Evolutionary conservation across 2,797 vertebrate species (phyloP).

Genomic region (Harpagifer antarcticus): DNA sequence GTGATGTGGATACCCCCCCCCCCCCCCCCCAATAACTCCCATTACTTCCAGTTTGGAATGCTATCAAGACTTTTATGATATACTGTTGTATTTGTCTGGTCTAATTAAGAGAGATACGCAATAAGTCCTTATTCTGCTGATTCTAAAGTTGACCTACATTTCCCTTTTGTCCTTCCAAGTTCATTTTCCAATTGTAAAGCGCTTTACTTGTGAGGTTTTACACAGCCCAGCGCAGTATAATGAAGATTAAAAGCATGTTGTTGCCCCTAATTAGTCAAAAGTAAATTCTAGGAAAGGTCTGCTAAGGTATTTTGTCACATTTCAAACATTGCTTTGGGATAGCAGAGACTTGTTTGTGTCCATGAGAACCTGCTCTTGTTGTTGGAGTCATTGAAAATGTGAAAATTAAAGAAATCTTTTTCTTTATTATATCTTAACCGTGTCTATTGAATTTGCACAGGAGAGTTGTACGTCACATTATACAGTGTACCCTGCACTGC

Average conservation of each 20-base stretch:
- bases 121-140: constrained; percentile 2
- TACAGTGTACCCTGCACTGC: not conserved
- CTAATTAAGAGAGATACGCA: constrained; percentile 27
- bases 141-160: constrained; percentile 30
- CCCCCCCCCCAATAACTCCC: constrained; percentile 2
- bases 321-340: constrained; percentile 26
- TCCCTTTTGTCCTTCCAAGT: constrained; percentile 34
- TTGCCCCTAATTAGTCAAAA: constrained; percentile 55
- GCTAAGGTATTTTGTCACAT: constrained; percentile 12
- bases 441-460: not conserved
- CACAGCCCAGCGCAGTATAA: constrained; percentile 15
- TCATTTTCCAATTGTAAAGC: constrained; percentile 34
- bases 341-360: not conserved
- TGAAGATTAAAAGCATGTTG: constrained; percentile 42
- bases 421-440: not conserved
- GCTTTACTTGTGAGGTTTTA: constrained; percentile 52
- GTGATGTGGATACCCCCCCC: constrained; percentile 30
- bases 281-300: constrained; percentile 37
- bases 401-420: not conserved
- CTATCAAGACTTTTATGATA: not conserved
- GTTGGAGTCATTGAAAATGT: too few species aligned
- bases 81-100: constrained; percentile 12
- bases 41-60: constrained; percentile 1
- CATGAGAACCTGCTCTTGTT: not conserved
- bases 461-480: not conserved